A percentile compares a stretch with the other conserved stretches of the same genome.
phyloP scores from a whole-genome alignment of 2,888 invertebrate species.

The Theristus sp. region DNA sequence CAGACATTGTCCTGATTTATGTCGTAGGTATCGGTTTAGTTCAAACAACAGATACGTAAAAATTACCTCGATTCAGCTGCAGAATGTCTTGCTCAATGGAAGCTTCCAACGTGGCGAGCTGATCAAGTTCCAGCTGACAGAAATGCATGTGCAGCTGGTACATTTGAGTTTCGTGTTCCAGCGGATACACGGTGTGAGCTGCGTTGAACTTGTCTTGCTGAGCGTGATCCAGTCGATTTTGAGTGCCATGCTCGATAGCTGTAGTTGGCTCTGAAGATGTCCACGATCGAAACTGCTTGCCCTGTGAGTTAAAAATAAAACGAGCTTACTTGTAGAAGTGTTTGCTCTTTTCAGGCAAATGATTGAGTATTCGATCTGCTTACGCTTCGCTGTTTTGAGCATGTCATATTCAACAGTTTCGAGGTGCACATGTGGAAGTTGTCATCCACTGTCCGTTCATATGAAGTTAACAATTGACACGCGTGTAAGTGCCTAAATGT shows the following conservation, averaged over 20 bases:
- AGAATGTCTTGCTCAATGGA: neutral
- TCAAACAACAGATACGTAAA: too few species aligned
- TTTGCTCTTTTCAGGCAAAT: too few species aligned
- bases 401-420: constrained; percentile 19
- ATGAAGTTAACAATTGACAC: neutral
- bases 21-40: too few species aligned
- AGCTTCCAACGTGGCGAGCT: constrained; percentile 4
- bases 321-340: too few species aligned
- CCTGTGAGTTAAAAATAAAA: too few species aligned
- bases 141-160: constrained; percentile 29
- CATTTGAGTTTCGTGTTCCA: constrained; percentile 31
- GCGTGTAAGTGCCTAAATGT: neutral
- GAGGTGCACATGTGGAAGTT: neutral
- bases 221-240: too few species aligned
- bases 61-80: neutral
- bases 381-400: constrained; percentile 7
- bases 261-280: too few species aligned
- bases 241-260: too few species aligned
- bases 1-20: neutral
- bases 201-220: constrained; percentile 19
- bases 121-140: constrained; percentile 16
- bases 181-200: constrained; percentile 30
- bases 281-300: too few species aligned
- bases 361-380: too few species aligned
- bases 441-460: neutral